Percentiles rank a stretch among this genome's conserved stretches.
Conservation (phyloP, 92 coral and sea anemone species). For the Actinostola sp. region DNA sequence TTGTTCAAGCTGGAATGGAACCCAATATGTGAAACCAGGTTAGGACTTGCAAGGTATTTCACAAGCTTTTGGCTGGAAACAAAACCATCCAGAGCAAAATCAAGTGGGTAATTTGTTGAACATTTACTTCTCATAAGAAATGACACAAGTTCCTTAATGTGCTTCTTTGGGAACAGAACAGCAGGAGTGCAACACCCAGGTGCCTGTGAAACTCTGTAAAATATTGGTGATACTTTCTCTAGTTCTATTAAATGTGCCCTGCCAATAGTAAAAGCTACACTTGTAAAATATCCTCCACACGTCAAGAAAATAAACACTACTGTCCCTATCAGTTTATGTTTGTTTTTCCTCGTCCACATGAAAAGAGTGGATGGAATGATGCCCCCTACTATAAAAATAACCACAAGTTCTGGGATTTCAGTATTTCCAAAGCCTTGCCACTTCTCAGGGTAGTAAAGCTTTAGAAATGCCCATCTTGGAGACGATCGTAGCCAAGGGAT, state of each 20-base stretch:
- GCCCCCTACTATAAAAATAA: conserved; percentile 58
- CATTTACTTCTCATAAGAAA: conserved; percentile 63
- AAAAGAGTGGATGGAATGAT: conserved; percentile 22
- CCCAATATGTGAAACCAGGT: conserved; percentile 81
- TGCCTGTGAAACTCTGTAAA: conserved; percentile 68
- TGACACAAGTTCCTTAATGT: conserved; percentile 42
- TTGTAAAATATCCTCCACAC: conserved; percentile 48
- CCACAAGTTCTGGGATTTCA: conserved; percentile 71
- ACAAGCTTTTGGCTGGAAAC: conserved; percentile 44
- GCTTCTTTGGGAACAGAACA: conserved; percentile 62
- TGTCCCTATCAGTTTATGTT: conserved; percentile 7
- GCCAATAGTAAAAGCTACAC: conserved; percentile 66
- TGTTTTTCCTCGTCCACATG: conserved; percentile 14
- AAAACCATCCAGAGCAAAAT: conserved; percentile 85
- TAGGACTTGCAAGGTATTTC: conserved; percentile 74
- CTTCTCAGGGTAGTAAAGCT: conserved; percentile 90
- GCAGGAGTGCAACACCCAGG: conserved; percentile 89
- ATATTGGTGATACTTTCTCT: conserved; percentile 62
- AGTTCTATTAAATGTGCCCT: conserved; percentile 84
- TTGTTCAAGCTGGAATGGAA: conserved; percentile 69
- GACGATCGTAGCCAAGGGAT: conserved; percentile 66
- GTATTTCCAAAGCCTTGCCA: conserved; percentile 94
- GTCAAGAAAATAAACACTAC: conserved; percentile 36
- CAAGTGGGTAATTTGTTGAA: conserved; percentile 67
- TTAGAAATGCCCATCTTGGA: conserved; percentile 74